phyloP scores from a whole-genome alignment of 2,113 vertebrate species.

The Trichechus manatus region DNA sequence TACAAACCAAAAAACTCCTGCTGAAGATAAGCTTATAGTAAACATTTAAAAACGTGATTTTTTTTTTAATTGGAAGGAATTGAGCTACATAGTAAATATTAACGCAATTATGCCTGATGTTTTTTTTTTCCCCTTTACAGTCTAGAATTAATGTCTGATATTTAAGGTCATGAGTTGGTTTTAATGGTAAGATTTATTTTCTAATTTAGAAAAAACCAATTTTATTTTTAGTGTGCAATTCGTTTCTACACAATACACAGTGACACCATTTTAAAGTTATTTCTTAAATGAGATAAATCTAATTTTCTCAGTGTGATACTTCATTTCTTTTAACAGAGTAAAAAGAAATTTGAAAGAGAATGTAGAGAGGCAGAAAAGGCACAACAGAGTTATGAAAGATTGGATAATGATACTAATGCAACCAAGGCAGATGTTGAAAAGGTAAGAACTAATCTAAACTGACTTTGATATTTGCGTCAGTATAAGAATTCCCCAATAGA shows the following conservation, averaged over 20 bases:
- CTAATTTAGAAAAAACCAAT: slow-evolving; percentile 32
- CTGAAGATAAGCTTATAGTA: slow-evolving; percentile 40
- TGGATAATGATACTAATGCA: slow-evolving; percentile 98
- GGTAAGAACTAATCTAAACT: slow-evolving; percentile 87
- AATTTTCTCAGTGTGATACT: slow-evolving; percentile 61
- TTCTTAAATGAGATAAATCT: slow-evolving; percentile 48
- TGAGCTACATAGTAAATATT: slow-evolving; percentile 40
- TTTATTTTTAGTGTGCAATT: slow-evolving; percentile 53
- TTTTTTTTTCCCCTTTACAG: not conserved
- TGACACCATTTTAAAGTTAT: slow-evolving; percentile 55
- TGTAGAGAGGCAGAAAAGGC: slow-evolving; percentile 98
- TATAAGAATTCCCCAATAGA: slow-evolving; percentile 40
- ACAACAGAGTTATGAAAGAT: slow-evolving; percentile 93
- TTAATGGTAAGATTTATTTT: slow-evolving; percentile 44
- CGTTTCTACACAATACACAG: not conserved
- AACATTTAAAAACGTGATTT: slow-evolving; percentile 16
- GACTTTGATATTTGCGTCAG: not conserved
- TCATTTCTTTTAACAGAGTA: slow-evolving; percentile 91
- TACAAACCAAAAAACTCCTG: not conserved
- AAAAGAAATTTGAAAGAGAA: slow-evolving; percentile 99
- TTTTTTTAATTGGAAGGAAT: slow-evolving; percentile 1
- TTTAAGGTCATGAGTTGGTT: slow-evolving; percentile 52
- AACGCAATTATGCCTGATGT: not conserved
- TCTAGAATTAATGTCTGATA: slow-evolving; percentile 2
- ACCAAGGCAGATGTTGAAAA: slow-evolving; percentile 99